Conservation (phyloP, 2,797 vertebrate species). For the Epinephelus awoara region DNA sequence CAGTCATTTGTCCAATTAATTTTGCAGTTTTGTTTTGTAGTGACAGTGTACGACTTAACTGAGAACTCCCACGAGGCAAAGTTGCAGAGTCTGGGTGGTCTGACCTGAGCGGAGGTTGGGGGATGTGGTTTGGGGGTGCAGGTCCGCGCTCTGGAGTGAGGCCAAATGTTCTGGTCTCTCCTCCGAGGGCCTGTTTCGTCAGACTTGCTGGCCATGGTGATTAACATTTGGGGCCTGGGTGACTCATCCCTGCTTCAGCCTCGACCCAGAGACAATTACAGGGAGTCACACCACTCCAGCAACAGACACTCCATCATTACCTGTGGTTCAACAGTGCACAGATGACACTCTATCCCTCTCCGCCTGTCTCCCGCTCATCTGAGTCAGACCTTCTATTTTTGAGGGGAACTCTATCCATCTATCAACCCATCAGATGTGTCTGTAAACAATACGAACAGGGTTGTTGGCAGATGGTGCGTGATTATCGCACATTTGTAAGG, state of each 20-base stretch:
- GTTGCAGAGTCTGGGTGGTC: slow-evolving; percentile 32
- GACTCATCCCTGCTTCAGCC: slow-evolving; percentile 70
- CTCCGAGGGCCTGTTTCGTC: slow-evolving; percentile 56
- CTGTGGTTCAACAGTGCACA: slow-evolving; percentile 47
- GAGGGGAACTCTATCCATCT: slow-evolving; percentile 38
- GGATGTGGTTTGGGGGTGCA: slow-evolving; percentile 33
- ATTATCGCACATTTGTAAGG: slow-evolving; percentile 48
- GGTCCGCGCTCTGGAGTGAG: slow-evolving; percentile 39
- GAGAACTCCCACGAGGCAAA: slow-evolving; percentile 31
- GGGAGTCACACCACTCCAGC: slow-evolving; percentile 47
- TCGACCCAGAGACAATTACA: slow-evolving; percentile 66
- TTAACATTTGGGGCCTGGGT: slow-evolving; percentile 69
- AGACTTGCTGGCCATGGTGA: slow-evolving; percentile 54
- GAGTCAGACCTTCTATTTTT: slow-evolving; percentile 60
- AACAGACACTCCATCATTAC: slow-evolving; percentile 59
- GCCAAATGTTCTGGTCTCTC: slow-evolving; percentile 47
- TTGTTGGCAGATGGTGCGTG: slow-evolving; percentile 54
- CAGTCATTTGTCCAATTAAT: slow-evolving; percentile 58
- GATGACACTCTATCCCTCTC: slow-evolving; percentile 40
- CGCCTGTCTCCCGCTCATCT: slow-evolving; percentile 28
- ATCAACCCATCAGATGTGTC: slow-evolving; percentile 50
- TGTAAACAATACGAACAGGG: slow-evolving; percentile 55
- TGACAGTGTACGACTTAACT: slow-evolving; percentile 29
- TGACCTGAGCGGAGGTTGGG: slow-evolving; percentile 11
- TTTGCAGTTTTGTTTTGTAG: slow-evolving; percentile 23